Evolutionary conservation across 1,140 invertebrate genomes (phyloP), one percentile per base, ranked within the genome.

Genomic region (Cephus cinctus): DNA sequence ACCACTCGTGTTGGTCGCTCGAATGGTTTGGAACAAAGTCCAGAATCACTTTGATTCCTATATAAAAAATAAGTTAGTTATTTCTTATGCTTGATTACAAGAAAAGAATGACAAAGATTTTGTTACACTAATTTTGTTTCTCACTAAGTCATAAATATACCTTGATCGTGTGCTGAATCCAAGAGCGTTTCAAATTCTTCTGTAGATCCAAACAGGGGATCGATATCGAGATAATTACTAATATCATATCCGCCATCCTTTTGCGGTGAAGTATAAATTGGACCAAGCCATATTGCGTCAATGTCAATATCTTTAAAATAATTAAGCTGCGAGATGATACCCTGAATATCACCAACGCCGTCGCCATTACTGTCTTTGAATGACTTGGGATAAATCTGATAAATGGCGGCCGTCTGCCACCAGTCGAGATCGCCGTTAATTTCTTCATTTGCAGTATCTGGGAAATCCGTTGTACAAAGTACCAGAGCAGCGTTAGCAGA

Each of bases 1-100:
- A 90, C 88, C 88, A 90, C 32, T 79, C 75, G 64, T 86, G 86
- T 56, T 86, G 78, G 56, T 86, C 83, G 54, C 85, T 87, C 8
- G 83, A 80, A 60, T 87, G 84, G 65, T 87, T 87, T 25, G 86
- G 85, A 20, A 87, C 81, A 48, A 87, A 83, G 65, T 88, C 86
- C 48, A 88, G 64, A 40, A 88, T 75, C 22, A 78, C 6, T 54
- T 77, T 75, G 45, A 82, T n/a, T n/a, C n/a, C n/a, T n/a, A n/a
- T n/a, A n/a, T n/a, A 23, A 92, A 61, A 43, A 69, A 27, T 8
- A 81, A 80, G 52, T 19, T 25, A n/a, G n/a, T n/a, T n/a, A n/a
- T n/a, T n/a, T n/a, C 39, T 6, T 41, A n/a, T 40, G 14, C 14
- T 46, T 55, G 47, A 32, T 47, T n/a, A 27, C 6, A n/a, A 87